Evolutionary conservation across 2,797 vertebrate genomes (phyloP), one percentile per base, ranked within the genome.

Genomic region (Botia kubotai): DNA sequence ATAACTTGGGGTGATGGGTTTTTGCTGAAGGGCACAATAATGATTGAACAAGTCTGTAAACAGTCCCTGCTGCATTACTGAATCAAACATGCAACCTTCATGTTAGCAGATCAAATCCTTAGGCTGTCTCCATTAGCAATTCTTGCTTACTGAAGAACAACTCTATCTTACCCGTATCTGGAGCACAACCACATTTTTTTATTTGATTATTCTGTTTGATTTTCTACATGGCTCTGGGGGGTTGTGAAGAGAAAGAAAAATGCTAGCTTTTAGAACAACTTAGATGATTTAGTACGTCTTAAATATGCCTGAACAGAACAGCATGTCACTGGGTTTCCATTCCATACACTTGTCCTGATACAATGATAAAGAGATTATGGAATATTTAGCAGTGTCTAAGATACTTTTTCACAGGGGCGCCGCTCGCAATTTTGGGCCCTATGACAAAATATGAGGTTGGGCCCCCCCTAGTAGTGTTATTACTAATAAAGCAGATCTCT

Each of bases 1-100:
- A 57, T 79, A 65, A 46, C 48, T 58, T 26, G 33, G 33, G 77
- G 69, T 72, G 14, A 79, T 65, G 69, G 65, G 58, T 33, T 57
- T 79, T 71, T 66, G 69, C 48, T 72, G 60, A 57, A 72, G 60
- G 69, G 69, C 70, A 79, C 48, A 14, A 53, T 19, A 43, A 66
- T 66, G 36, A 66, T 46, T 72, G 60, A 55, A 50, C n/a, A 36
- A 46, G 57, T 39, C 57, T n/a, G 58, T 26, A 55, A 63, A 53
- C 5, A 13, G n/a, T 43, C 14, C 33, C 33, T 33, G 26, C 13
- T 63, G 26, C 60, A 33, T 79, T n/a, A 53, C 46, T 63, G 46
- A 10, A 72, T 23, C 63, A 14, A 52, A 69, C 39, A 36, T 21
- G 13, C 21, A 60, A 36, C 5, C 23, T 63, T 53, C 39, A 12